Base-by-base conservation (phyloP, 2,888 invertebrate species). In the Nysson spinosus region DNA sequence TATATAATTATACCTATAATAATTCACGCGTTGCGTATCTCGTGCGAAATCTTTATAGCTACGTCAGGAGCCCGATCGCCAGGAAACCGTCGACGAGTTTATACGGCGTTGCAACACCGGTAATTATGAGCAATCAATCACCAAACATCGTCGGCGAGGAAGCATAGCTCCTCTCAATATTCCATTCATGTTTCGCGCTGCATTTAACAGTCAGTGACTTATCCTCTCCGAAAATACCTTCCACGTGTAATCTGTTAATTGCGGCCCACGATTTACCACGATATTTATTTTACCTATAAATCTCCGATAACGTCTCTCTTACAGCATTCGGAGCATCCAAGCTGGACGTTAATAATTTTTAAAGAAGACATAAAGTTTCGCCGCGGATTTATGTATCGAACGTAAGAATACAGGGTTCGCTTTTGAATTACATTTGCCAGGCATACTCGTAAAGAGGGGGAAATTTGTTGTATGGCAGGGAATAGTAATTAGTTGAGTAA, bases 61-160 rank as follows among this genome's bases (percentile, higher is more conserved):
- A 24, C 46, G 49, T 24, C 56, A 46, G 14, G 64, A 28, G n/a
- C 7, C 43, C 43, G 57, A 49, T 50, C 14, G 34, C 34, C 47
- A 19, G 3, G 7, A 28, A 14, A n/a, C n/a, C 42, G 44, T 40
- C 43, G 54, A 52, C 14, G 47, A 35, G 49, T 19, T 22, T 30
- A 26, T 35, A 19, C 49, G 49, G 22, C 30, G 52, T 30, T 43
- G 56, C 11, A 17, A 11, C 11, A 51, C 51, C 57, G 57, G 63
- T 52, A 58, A 63, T 69, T 69, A 69, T 58, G 50, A 14, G 58
- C 57, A 39, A 69, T 69, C 69, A 57, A 68, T 69, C 69, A 67
- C 40, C 50, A 37, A 34, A 43, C 61, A 35, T 7, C 9, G 16
- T 12, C 37, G 19, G 34, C 17, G 60, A 44, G 68, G 49, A 40